Base-by-base conservation (phyloP, 2,888 invertebrate species). In the Caenorhabditis wallacei region DNA sequence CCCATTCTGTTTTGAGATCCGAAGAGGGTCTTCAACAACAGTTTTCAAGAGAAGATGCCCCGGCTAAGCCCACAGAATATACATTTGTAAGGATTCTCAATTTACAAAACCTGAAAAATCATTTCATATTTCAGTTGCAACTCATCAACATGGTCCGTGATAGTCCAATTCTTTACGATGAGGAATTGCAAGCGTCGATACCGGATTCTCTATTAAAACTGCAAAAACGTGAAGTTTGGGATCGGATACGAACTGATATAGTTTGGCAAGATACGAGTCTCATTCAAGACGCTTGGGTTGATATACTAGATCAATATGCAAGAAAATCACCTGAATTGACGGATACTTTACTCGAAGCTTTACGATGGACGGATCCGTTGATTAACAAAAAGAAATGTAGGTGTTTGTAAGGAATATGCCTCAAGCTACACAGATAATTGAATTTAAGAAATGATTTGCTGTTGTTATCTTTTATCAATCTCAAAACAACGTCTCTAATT, bases 151-250 rank as follows among this genome's bases (percentile, higher is more conserved):
- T 64, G 69, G 70, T 81, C 2, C 61, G 75, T 43, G 75, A 81
- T 5, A 63, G 61, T 2, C 70, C 75, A 1, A 48, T 74, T 4
- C 40, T 81, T 0, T 81, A 70, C 24, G 81, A 81, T 26, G 69
- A 69, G 8, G 63, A 75, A 5, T 5, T 57, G 11, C 72, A 80
- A 37, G 35, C 66, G 3, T 5, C 57, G 3, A 53, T 68, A 2
- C 59, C 72, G 16, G 74, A 80, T 54, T 13, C 57, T 13, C 48
- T 56, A 26, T 37, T 54, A 37, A 61, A 54, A 46, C 11, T 26
- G 0, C 56, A 74, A 37, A 75, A 57, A 43, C 24, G 63, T 18
- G 81, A 81, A 16, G 61, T 69, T 20, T 82, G 82, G 82, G 51
- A 68, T 40, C 46, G 68, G 16, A 72, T 82, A 22, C 53, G 68